Conservation (phyloP, 2,113 vertebrate genomes). For the Rhineura floridana region DNA sequence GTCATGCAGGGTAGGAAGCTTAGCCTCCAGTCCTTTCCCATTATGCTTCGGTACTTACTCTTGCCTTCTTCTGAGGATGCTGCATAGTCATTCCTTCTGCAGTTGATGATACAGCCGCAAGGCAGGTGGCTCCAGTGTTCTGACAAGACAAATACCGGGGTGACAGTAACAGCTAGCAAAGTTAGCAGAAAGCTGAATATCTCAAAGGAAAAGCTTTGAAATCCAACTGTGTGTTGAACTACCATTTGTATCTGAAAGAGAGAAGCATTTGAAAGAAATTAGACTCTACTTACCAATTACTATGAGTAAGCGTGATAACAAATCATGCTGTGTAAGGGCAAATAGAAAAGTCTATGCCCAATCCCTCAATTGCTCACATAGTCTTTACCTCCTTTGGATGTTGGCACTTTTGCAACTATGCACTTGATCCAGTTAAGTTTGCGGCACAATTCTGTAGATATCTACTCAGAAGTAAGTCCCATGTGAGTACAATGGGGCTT, state of each 20-base stretch:
- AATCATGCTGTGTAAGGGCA: background rate
- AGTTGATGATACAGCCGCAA: slow-evolving; percentile 96
- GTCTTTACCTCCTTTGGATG: background rate
- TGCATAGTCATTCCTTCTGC: slow-evolving; percentile 70
- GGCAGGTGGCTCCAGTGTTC: slow-evolving; percentile 93
- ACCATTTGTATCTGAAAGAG: slow-evolving; percentile 86
- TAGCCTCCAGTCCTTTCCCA: too few relatives aligned
- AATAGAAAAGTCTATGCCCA: background rate
- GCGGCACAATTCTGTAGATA: background rate
- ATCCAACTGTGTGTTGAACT: slow-evolving; percentile 80
- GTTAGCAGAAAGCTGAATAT: slow-evolving; percentile 90
- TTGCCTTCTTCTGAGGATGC: slow-evolving; percentile 66
- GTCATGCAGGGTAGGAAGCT: too few relatives aligned
- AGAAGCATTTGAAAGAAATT: slow-evolving; percentile 43
- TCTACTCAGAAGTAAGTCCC: too few relatives aligned
- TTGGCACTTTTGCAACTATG: background rate
- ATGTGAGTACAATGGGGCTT: too few relatives aligned
- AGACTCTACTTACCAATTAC: background rate
- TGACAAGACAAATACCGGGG: slow-evolving; percentile 91
- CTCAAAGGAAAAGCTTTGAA: slow-evolving; percentile 84
- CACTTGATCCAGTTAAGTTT: background rate
- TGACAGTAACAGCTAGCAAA: slow-evolving; percentile 85
- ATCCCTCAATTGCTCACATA: background rate
- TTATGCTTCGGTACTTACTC: slow-evolving; percentile 65
- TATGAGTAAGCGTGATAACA: slow-evolving; percentile 43